phyloP scores from a whole-genome alignment of 2,113 vertebrate genomes.

The Neolamprologus devosi region DNA sequence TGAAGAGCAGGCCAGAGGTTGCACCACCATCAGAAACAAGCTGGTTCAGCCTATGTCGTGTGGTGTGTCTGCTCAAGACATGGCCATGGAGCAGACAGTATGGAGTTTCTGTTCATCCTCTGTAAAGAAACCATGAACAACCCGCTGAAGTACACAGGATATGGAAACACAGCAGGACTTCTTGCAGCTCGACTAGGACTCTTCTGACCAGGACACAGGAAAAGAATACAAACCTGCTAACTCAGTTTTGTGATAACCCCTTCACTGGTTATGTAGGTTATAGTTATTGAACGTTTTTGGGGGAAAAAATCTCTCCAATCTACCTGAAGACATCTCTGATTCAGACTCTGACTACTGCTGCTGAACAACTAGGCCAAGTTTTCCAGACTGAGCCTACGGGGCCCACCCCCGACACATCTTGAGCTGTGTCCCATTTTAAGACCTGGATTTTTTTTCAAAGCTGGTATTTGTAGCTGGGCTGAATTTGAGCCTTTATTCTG shows the following conservation, averaged over 20 bases:
- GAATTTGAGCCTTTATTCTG: background rate
- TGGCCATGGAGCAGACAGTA: slow-evolving; percentile 70
- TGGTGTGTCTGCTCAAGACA: slow-evolving; percentile 77
- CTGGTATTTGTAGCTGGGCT: background rate
- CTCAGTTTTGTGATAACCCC: background rate
- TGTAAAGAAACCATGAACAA: slow-evolving; percentile 95
- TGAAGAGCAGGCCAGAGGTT: slow-evolving; percentile 90
- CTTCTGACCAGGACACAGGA: background rate
- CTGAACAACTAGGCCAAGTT: background rate
- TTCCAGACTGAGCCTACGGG: background rate
- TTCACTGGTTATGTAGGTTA: background rate
- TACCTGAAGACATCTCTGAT: background rate
- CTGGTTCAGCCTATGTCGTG: slow-evolving; percentile 95
- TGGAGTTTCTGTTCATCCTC: slow-evolving; percentile 89
- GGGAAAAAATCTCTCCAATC: background rate
- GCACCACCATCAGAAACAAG: slow-evolving; percentile 88
- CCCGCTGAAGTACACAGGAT: slow-evolving; percentile 93
- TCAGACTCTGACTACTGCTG: background rate
- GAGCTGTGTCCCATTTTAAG: background rate
- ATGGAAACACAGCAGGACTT: slow-evolving; percentile 83
- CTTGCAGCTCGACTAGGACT: background rate
- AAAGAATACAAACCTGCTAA: background rate
- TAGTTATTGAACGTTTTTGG: accelerated
- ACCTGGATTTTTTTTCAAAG: background rate
- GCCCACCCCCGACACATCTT: background rate